Percentiles rank a stretch among this genome's conserved stretches.
These are phyloP conservation scores for Poecilia picta DNA, from an alignment of 2,797 vertebrate genomes.

Conservation along the genomic window DNA sequence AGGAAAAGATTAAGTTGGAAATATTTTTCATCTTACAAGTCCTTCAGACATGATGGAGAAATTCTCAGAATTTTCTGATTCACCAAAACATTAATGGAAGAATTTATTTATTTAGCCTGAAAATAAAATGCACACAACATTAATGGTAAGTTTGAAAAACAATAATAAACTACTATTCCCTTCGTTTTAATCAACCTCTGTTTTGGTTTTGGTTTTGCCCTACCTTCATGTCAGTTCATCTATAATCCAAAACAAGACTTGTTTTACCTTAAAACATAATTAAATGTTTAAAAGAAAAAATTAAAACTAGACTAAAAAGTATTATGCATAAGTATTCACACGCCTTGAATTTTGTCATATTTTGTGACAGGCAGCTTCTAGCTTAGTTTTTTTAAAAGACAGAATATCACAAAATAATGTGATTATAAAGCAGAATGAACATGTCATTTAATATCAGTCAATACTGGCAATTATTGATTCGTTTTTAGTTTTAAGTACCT, in stretches of 20 bases:
- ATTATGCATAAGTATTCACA: neutral
- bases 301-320: neutral
- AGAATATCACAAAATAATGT: neutral
- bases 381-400: neutral
- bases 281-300: neutral
- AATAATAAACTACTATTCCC: neutral
- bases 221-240: neutral
- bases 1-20: neutral
- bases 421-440: neutral
- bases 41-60: conserved; percentile 1
- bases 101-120: neutral
- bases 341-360: neutral
- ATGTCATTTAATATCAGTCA: too few species aligned
- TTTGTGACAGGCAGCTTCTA: neutral
- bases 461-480: too few species aligned
- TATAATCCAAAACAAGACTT: neutral
- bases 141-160: neutral
- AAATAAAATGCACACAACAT: neutral
- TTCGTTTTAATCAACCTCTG: neutral
- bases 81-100: neutral
- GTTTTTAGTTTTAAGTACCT: too few species aligned
- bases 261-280: neutral
- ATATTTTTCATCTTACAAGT: neutral
- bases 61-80: neutral
- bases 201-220: neutral